Percentiles rank a stretch among this genome's conserved stretches.
Conservation (phyloP, 1,140 invertebrate genomes). For the Phenacoccus solenopsis region DNA sequence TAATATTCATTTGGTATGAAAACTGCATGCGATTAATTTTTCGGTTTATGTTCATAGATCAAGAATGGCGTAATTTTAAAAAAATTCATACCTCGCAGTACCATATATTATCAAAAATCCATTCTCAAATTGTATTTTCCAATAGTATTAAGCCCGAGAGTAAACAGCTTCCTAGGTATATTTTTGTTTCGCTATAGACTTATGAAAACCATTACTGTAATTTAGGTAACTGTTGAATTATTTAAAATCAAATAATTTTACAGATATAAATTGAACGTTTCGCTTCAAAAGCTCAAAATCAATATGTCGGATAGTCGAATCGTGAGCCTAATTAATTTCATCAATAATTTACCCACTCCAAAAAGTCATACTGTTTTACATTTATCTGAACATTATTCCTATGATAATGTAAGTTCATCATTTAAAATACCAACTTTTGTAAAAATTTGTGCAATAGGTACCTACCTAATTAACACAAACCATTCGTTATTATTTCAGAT, state of each 20-base stretch:
- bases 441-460: no score
- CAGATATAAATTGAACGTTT: slow-evolving; percentile 57
- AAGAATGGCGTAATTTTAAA: slow-evolving; percentile 56
- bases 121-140: slow-evolving; percentile 52
- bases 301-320: slow-evolving; percentile 66
- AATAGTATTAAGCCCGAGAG: slow-evolving; percentile 66
- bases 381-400: not conserved
- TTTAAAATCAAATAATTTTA: slow-evolving; percentile 36
- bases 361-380: slow-evolving; percentile 19
- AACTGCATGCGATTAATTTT: no score
- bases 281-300: slow-evolving; percentile 55
- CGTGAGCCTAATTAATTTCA: slow-evolving; percentile 49
- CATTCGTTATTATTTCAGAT: not conserved
- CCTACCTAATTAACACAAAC: not conserved
- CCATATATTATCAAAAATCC: slow-evolving; percentile 62
- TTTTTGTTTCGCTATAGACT: slow-evolving; percentile 18
- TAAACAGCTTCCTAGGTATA: slow-evolving; percentile 49
- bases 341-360: slow-evolving; percentile 50
- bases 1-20: no score
- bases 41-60: slow-evolving; percentile 47
- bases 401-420: not conserved
- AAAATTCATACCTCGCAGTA: slow-evolving; percentile 57
- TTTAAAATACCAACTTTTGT: no score
- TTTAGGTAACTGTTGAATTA: no score
- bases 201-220: slow-evolving; percentile 26